These are phyloP conservation scores for Caenorhabditis plicata DNA, from an alignment of 2,888 invertebrate species.

Conservation along the genomic window DNA sequence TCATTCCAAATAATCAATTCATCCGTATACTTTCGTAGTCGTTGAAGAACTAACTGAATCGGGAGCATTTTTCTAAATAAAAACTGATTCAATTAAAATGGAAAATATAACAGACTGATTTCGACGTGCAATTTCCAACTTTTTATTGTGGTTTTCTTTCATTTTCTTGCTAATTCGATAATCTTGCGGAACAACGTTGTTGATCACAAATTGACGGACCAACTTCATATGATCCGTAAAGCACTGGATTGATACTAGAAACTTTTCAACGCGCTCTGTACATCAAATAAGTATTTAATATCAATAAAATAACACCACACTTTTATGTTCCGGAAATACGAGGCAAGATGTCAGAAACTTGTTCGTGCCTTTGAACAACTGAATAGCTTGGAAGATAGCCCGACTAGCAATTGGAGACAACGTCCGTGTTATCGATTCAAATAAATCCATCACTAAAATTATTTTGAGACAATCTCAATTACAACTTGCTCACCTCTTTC, in stretches of 20 bases:
- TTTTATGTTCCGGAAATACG: no score
- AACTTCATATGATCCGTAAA: slow-evolving; percentile 12
- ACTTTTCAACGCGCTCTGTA: background rate
- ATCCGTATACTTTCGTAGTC: slow-evolving; percentile 6
- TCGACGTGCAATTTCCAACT: background rate
- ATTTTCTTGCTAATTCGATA: slow-evolving; percentile 3
- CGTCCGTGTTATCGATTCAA: slow-evolving; percentile 5
- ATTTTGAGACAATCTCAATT: no score
- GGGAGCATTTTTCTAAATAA: slow-evolving; percentile 14
- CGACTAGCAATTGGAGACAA: slow-evolving; percentile 13
- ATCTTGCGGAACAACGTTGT: slow-evolving; percentile 11
- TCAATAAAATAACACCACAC: no score
- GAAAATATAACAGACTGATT: slow-evolving; percentile 6
- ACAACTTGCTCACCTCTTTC: slow-evolving; percentile 8
- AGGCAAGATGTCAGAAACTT: slow-evolving; percentile 6
- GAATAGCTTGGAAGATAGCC: slow-evolving; percentile 11
- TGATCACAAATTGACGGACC: slow-evolving; percentile 9
- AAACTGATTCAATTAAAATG: background rate
- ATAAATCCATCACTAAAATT: no score
- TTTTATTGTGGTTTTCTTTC: slow-evolving; percentile 10
- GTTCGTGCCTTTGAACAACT: slow-evolving; percentile 10
- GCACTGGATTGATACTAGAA: slow-evolving; percentile 8
- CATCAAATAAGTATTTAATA: no score
- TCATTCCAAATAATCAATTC: slow-evolving; percentile 18
- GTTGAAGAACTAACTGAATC: slow-evolving; percentile 6